Conservation (phyloP, 2,888 invertebrate species). For the Branchellion lobata region DNA sequence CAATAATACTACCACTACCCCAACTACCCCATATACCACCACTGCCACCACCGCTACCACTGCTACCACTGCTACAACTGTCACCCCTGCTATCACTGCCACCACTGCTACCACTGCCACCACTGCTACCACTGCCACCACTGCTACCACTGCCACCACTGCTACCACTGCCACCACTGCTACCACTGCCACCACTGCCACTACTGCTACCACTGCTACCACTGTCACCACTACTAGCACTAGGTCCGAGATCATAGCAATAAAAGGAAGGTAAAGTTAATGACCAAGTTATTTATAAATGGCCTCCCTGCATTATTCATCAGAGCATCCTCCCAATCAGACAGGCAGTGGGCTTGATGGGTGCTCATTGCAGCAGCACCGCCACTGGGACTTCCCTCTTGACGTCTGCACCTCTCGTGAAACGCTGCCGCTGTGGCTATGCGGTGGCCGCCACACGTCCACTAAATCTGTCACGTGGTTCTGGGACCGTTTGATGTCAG, state of each 20-base stretch:
- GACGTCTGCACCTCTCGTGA: too few species aligned
- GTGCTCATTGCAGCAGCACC: too few species aligned
- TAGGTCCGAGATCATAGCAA: neutral
- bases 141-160: constrained; percentile 18
- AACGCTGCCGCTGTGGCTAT: too few species aligned
- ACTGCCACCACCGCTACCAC: constrained; percentile 28
- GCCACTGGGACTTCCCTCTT: too few species aligned
- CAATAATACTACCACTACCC: constrained; percentile 25
- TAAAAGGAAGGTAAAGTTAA: neutral
- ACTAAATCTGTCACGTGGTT: too few species aligned
- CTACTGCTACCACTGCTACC: constrained; percentile 10
- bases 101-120: constrained; percentile 33
- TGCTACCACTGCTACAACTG: constrained; percentile 30
- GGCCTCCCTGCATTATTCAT: too few species aligned
- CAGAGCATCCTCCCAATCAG: too few species aligned
- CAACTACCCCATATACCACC: constrained; percentile 19
- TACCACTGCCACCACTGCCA: constrained; percentile 9
- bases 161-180: constrained; percentile 1
- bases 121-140: constrained; percentile 30
- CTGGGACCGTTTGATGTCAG: too few species aligned
- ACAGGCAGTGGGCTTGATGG: too few species aligned
- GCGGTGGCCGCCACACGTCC: too few species aligned
- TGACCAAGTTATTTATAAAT: too few species aligned
- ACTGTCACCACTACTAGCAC: constrained; percentile 8
- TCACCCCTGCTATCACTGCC: constrained; percentile 20